Evolutionary conservation across 1,140 invertebrate genomes (phyloP), one percentile per base, ranked within the genome.

Genomic region (Penaeus vannamei): DNA sequence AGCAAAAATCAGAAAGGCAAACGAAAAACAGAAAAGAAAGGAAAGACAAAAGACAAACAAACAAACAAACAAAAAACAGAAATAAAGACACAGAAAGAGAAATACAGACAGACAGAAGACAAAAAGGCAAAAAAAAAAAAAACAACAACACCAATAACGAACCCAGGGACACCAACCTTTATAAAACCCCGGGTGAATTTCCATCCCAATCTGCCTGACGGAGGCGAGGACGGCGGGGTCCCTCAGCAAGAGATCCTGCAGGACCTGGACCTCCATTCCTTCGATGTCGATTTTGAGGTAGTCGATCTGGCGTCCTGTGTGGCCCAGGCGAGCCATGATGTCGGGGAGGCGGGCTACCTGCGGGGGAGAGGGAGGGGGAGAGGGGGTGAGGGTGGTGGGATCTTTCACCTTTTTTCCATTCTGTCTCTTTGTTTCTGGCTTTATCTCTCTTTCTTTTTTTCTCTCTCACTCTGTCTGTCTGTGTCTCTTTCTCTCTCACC

Each of bases 201-300:
- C 76, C 32, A 79, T 22, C 20, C 22, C 76, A 29, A 79, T 23
- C 76, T 79, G 76, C 22, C 7, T 79, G 32, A 79, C 76, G n/a
- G 46, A 79, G 32, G 76, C 46, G 20, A 85, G 64, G 64, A 85
- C 12, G 29, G 66, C 20, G 17, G 83, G 83, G 17, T 72, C 29
- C 19, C 29, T 7, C 2, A 20, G 14, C 8, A 85, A 20, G 36
- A 85, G 23, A 8, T 85, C 62, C n/a, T 85, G 36, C 64, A 85
- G 42, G 19, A 66, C 17, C n/a, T 72, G 66, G 22, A 85, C 64
- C 64, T 85, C 83, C 83, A 72, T 72, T 14, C 22, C 23, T n/a
- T 85, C 83, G 19, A 85, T 85, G 83, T 85, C 83, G 10, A 85
- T 32, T 66, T 85, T 85, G 20, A 85, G 83, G 83, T 72, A 72